Percentiles rank a stretch among this genome's conserved stretches.
Conservation (phyloP, 2,113 vertebrate genomes). For the Ia io region DNA sequence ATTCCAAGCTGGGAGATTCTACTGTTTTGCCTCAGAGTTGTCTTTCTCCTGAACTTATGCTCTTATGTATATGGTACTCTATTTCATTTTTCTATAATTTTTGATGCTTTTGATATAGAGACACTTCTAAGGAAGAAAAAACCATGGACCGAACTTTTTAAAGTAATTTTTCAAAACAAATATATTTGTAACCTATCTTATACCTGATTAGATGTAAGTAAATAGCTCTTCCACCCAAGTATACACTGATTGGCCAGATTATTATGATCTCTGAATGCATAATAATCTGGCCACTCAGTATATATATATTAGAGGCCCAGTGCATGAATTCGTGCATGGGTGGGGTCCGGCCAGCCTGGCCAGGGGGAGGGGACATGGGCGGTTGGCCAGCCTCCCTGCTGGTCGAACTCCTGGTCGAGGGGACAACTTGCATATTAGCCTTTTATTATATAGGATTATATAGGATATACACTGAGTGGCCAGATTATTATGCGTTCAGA, state of each 20-base stretch:
- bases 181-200: background rate
- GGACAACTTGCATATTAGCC: too few relatives aligned
- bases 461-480: too few relatives aligned
- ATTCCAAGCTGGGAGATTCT: background rate
- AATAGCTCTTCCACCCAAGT: constrained; percentile 20
- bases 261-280: too few relatives aligned
- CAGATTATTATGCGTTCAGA: too few relatives aligned
- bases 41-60: background rate
- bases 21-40: background rate
- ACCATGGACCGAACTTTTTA: constrained; percentile 34
- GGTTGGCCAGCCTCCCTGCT: too few relatives aligned
- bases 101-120: constrained; percentile 58
- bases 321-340: too few relatives aligned
- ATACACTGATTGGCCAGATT: background rate
- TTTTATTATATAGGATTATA: too few relatives aligned
- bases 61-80: background rate
- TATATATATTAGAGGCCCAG: too few relatives aligned
- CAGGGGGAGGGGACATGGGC: too few relatives aligned
- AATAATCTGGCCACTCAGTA: too few relatives aligned
- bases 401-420: too few relatives aligned
- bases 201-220: background rate
- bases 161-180: constrained; percentile 63
- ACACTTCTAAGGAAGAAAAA: constrained; percentile 47
- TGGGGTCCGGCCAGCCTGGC: too few relatives aligned
- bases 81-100: constrained; percentile 45